These are phyloP conservation scores for Gymnocypris eckloni DNA, from an alignment of 2,797 vertebrate species.

Conservation along the genomic window DNA sequence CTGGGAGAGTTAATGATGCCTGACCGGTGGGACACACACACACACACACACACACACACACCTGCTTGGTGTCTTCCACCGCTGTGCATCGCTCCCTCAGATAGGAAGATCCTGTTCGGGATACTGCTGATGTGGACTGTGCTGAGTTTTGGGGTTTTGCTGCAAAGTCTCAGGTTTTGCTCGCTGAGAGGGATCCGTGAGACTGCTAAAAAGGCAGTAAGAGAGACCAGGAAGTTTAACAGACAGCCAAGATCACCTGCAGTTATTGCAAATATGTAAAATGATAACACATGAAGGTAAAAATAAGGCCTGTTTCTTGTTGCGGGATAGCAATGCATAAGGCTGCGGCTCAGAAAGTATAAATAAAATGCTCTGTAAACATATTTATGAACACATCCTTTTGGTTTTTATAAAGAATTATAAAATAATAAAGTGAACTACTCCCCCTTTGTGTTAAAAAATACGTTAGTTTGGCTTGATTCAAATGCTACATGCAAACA, in stretches of 20 bases:
- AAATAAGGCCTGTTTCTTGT: not conserved
- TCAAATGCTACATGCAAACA: not conserved
- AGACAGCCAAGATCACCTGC: not conserved
- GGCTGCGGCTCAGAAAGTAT: not conserved
- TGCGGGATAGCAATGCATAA: not conserved
- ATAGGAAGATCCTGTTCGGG: slow-evolving; percentile 33
- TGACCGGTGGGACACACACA: slow-evolving; percentile 55
- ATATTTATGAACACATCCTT: not conserved
- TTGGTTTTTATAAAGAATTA: not conserved
- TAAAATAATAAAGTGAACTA: not conserved
- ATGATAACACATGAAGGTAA: not conserved
- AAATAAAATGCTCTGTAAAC: not conserved
- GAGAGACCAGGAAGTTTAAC: slow-evolving; percentile 14
- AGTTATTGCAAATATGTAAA: not conserved
- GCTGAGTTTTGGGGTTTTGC: slow-evolving; percentile 21
- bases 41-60: slow-evolving; percentile 51
- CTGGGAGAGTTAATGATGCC: slow-evolving; percentile 60
- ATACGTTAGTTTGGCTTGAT: not conserved
- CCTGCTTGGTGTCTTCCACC: slow-evolving; percentile 46
- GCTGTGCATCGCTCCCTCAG: not conserved
- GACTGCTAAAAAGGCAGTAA: not conserved
- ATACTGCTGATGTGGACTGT: slow-evolving; percentile 39
- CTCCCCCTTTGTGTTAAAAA: not conserved
- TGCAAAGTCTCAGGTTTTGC: slow-evolving; percentile 26
- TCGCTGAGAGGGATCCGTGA: slow-evolving; percentile 5